Percentiles rank a stretch among this genome's conserved stretches.
Conservation (phyloP, 2,888 invertebrate species). For the Sphaeridia pumilis region DNA sequence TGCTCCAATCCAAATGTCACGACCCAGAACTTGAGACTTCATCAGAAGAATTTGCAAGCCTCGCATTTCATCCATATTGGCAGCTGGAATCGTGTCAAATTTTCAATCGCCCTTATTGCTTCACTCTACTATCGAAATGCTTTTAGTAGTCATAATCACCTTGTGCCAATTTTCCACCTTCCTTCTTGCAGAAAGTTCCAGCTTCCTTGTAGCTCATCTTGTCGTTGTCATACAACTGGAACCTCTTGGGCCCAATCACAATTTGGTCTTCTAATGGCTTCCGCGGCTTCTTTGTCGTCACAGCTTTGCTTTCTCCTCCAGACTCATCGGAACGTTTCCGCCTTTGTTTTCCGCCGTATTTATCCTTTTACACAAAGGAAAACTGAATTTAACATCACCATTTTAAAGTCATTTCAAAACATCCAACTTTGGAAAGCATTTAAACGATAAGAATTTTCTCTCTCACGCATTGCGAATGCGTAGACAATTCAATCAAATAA, state of each 20-base stretch:
- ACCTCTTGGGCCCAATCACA: conserved; percentile 22
- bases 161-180: conserved; percentile 26
- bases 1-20: conserved; percentile 30
- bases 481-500: too few relatives aligned
- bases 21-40: conserved; percentile 19
- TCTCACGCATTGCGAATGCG: too few relatives aligned
- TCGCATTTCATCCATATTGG: conserved; percentile 30
- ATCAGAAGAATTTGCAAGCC: conserved; percentile 25
- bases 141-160: conserved; percentile 11
- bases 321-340: neutral
- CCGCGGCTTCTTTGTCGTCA: conserved; percentile 5
- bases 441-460: too few relatives aligned
- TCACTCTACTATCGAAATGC: neutral
- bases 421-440: too few relatives aligned
- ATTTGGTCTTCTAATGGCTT: conserved; percentile 22
- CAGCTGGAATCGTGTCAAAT: conserved; percentile 14
- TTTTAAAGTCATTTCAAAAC: too few relatives aligned
- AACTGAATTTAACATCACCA: too few relatives aligned
- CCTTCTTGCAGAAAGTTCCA: conserved; percentile 25
- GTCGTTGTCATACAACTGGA: conserved; percentile 34
- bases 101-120: neutral
- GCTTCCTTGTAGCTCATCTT: conserved; percentile 28
- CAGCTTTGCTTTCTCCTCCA: neutral
- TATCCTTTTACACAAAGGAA: too few relatives aligned
- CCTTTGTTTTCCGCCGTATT: neutral